Conservation (phyloP, 2,797 vertebrate genomes). For the Perodicticus potto region DNA sequence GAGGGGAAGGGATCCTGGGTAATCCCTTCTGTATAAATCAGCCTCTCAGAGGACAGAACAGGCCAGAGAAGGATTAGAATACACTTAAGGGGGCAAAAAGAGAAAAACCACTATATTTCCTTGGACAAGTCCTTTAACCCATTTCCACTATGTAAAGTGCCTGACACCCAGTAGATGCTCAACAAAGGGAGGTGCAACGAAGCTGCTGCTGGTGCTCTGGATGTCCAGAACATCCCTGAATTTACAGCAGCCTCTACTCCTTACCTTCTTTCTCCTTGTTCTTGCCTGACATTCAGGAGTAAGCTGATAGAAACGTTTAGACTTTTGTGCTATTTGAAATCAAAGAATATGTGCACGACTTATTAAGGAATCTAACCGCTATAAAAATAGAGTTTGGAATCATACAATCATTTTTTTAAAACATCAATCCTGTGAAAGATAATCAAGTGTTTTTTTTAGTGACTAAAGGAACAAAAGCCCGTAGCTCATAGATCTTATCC, state of each 20-base stretch:
- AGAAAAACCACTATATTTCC: not conserved
- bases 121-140: not conserved
- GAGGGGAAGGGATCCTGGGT: not conserved
- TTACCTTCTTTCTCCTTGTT: not conserved
- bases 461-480: not conserved
- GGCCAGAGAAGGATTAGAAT: not conserved
- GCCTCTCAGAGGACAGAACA: not conserved
- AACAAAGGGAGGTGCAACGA: not conserved
- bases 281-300: not conserved
- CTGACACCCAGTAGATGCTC: not conserved
- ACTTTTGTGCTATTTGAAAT: not conserved
- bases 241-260: not conserved
- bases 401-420: not conserved
- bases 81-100: not conserved
- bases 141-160: not conserved
- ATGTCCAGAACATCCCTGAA: not conserved
- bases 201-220: not conserved
- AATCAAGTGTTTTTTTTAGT: not conserved
- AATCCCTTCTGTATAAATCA: not conserved
- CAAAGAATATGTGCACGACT: not conserved
- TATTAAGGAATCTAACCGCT: not conserved
- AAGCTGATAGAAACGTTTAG: not conserved
- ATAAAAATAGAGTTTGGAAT: not conserved
- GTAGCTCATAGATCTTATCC: not conserved
- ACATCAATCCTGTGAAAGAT: not conserved